Conservation (phyloP, 2,888 invertebrate species). For the Conistra vaccinii region DNA sequence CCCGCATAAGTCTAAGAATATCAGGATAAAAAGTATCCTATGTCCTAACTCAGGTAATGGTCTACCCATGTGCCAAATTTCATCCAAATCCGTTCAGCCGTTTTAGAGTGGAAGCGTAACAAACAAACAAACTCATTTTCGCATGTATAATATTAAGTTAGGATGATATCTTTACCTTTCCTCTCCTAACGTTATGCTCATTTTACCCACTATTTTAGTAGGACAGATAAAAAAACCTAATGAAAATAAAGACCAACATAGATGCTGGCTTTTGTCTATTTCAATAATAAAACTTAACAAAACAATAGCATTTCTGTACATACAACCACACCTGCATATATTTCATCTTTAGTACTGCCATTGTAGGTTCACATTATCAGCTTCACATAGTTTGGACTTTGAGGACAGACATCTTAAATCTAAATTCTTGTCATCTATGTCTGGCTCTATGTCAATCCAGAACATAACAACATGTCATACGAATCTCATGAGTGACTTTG, state of each 20-base stretch:
- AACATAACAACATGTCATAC: neutral
- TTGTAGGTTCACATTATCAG: neutral
- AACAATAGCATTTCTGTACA: slow-evolving; percentile 55
- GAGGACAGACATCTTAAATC: neutral
- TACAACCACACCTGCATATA: slow-evolving; percentile 19
- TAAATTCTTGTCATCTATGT: neutral
- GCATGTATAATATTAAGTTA: no score
- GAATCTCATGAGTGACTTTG: neutral
- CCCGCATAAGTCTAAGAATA: no score
- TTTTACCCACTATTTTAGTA: neutral
- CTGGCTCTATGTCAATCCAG: neutral
- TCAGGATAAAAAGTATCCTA: no score
- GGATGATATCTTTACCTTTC: neutral
- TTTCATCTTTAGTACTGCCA: neutral
- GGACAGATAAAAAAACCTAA: slow-evolving; percentile 8
- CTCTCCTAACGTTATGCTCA: no score
- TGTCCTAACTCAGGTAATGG: no score
- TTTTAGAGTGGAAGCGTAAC: no score
- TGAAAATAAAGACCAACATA: slow-evolving; percentile 53
- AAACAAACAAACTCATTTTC: no score
- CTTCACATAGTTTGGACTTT: neutral
- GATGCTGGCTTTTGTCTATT: slow-evolving; percentile 69
- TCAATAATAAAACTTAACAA: slow-evolving; percentile 72
- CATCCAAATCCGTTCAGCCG: no score
- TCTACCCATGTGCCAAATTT: no score